Base-by-base conservation (phyloP, 2,888 invertebrate genomes). In the Phyllotreta striolata region DNA sequence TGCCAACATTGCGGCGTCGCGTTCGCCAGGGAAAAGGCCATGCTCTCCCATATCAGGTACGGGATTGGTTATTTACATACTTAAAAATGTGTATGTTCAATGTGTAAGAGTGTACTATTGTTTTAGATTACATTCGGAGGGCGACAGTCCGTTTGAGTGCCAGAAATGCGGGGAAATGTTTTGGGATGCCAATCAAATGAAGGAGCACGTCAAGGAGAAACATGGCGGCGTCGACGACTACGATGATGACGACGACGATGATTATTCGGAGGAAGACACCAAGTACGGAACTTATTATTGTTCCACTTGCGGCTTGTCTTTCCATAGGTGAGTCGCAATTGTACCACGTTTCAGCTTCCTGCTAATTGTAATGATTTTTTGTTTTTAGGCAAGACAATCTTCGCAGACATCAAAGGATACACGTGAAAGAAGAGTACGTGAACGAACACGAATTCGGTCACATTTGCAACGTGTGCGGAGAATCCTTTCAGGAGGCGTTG, bases 81-180 rank as follows among this genome's bases (percentile, higher is more conserved):
- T n/a, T n/a, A n/a, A n/a, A n/a, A n/a, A n/a, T n/a, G n/a, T n/a
- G n/a, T n/a, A n/a, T n/a, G 24, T 24, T 24, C 4, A 24, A 24
- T 24, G 1, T 4, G 24, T 24, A 24, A 24, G 24, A 24, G 24
- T 24, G 1, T 24, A 4, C 4, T 24, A 10, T 6, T 6, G 34
- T 47, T 62, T 47, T 47, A 62, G 66, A 12, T 52, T 69, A 39
- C 68, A 70, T 41, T 59, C 69, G 0, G 68, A 68, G 40, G 74
- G 74, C 6, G 92, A 93, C 74, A 91, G 91, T 10, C 91, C 92
- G 0, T 86, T 90, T 71, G 92, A 93, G 75, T 93, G 93, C 77
- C 86, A 87, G 43, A 87, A 88, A 67, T 93, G 93, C 77, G 90
- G 90, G 64, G 93, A 93, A 79, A 87, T 92, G 87, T 93, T 92